Base-by-base conservation (phyloP, 2,888 invertebrate species). In the Tachina grossa region DNA sequence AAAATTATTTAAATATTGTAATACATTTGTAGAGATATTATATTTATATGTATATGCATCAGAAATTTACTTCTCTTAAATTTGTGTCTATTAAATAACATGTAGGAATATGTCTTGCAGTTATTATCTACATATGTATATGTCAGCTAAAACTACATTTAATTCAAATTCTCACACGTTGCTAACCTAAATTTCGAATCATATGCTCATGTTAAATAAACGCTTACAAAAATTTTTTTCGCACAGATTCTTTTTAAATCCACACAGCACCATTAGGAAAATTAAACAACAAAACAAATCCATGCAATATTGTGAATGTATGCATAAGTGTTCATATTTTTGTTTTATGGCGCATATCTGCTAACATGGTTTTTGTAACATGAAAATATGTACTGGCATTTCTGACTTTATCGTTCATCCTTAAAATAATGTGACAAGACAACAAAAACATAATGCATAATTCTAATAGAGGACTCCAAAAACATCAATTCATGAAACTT, bases 101-200 rank as follows among this genome's bases (percentile, higher is more conserved):
- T 31, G 31, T 31, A 1, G 5, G 6, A 31, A 0, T 5, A 31
- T 31, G 31, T 6, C 31, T 6, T 31, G 31, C 31, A 31, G 5
- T 6, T 31, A 66, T 53, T 75, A 53, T 65, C 19, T 43, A 10
- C 43, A 22, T 53, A 13, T n/a, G n/a, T n/a, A n/a, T n/a, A n/a
- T n/a, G n/a, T 22, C 13, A 45, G 61, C 10, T 51, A n/a, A 9
- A n/a, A 53, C n/a, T n/a, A 53, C 31, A 61, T 69, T 59, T 61
- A 78, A 59, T 69, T 78, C 51, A 78, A 69, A 31, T 19, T 9
- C 71, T 43, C 11, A 31, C 72, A 76, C 75, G 47, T 66, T 76
- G 72, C 72, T 85, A 85, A 85, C 85, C 85, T 83, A 85, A 55
- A 83, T 85, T 72, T n/a, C 13, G 11, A 59, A 53, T 16, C 57